A percentile compares a stretch with the other conserved stretches of the same genome.
These are phyloP conservation scores for Pemphredon lugubris DNA, from an alignment of 2,888 invertebrate species.

Conservation along the genomic window DNA sequence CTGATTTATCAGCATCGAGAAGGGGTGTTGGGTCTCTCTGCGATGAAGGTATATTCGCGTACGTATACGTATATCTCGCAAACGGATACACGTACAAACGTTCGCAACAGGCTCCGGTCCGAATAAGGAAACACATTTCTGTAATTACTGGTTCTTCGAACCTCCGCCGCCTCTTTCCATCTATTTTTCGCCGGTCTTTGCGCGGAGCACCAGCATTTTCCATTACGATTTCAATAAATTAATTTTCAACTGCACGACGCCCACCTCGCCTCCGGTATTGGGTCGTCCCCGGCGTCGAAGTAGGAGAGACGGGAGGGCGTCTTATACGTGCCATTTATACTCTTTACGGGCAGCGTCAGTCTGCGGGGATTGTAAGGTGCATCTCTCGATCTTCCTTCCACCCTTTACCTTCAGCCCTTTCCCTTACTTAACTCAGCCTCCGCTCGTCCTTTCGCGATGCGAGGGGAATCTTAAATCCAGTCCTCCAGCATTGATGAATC, in stretches of 20 bases:
- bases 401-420: conserved; percentile 41
- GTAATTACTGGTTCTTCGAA: conserved; percentile 47
- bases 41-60: not conserved
- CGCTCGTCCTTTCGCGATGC: conserved; percentile 54
- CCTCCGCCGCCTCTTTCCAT: conserved; percentile 30
- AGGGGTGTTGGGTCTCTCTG: no score
- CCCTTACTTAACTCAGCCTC: conserved; percentile 51
- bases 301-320: conserved; percentile 50
- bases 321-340: conserved; percentile 74
- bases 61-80: not conserved
- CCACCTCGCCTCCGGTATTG: conserved; percentile 48
- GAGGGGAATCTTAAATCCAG: conserved; percentile 71
- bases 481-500: conserved; percentile 75
- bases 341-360: conserved; percentile 70
- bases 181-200: conserved; percentile 64
- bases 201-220: conserved; percentile 68
- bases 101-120: no score
- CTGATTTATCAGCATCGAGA: no score
- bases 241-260: conserved; percentile 69
- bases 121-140: conserved; percentile 56
- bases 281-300: conserved; percentile 42
- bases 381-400: conserved; percentile 52
- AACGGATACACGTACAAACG: not conserved
- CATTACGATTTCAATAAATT: conserved; percentile 73
- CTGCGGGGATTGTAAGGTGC: conserved; percentile 66